These are phyloP conservation scores for Equus quagga DNA, from an alignment of 2,113 vertebrate species.

Conservation along the genomic window DNA sequence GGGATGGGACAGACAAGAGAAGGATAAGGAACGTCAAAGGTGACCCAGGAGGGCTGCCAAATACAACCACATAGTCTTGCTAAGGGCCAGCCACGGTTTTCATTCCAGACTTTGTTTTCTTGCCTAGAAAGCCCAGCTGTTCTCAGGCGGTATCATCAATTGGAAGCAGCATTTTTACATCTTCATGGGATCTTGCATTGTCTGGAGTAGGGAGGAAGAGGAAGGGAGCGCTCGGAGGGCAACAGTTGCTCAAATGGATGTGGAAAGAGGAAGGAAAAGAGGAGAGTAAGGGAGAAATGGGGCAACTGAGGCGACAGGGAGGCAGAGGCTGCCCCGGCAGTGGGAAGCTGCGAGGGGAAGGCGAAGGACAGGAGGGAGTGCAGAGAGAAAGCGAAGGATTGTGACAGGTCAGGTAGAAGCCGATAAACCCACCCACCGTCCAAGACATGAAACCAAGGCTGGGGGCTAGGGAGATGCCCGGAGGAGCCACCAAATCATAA, in stretches of 20 bases:
- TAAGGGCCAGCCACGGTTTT: not conserved
- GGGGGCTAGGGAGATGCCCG: not conserved
- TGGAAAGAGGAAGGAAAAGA: not conserved
- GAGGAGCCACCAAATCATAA: not conserved
- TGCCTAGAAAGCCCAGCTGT: not conserved
- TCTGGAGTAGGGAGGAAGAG: not conserved
- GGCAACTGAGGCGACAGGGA: not conserved
- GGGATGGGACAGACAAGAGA: not conserved
- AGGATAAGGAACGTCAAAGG: not conserved
- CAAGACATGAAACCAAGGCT: not conserved
- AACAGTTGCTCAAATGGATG: not conserved
- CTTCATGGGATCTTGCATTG: not conserved
- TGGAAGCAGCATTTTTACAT: not conserved
- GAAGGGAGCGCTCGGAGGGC: not conserved
- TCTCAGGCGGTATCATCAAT: not conserved
- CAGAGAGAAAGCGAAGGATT: not conserved
- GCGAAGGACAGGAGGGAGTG: not conserved
- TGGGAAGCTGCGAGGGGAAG: not conserved
- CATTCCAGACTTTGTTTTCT: not conserved
- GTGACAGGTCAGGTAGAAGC: not conserved
- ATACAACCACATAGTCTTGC: not conserved
- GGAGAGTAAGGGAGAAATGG: not conserved
- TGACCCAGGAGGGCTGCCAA: not conserved
- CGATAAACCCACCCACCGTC: not conserved
- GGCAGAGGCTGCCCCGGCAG: not conserved